Evolutionary conservation across 2,888 invertebrate species (phyloP).

Genomic region (Calameuta pallipes): DNA sequence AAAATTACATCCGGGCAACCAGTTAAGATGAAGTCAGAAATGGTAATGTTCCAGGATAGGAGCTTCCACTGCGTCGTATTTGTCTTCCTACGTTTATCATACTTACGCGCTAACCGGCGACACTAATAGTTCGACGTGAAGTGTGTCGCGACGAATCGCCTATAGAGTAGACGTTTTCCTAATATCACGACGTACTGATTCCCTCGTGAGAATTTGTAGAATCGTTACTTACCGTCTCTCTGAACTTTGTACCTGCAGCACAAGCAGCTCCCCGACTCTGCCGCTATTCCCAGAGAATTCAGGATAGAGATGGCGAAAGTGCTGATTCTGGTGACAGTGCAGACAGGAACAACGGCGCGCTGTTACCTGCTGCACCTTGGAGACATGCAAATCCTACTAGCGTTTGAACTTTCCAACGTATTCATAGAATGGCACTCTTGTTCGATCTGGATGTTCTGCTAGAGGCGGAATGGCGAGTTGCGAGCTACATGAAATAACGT

Average conservation of each 20-base stretch:
- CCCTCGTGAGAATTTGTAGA: not conserved
- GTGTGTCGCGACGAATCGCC: constrained; percentile 50
- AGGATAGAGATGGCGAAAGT: not conserved
- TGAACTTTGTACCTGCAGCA: not conserved
- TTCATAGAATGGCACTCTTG: constrained; percentile 43
- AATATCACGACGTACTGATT: not conserved
- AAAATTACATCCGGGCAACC: not conserved
- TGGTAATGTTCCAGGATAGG: not conserved
- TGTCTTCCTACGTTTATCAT: constrained; percentile 25
- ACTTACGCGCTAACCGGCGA: constrained; percentile 42
- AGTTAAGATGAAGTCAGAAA: not conserved
- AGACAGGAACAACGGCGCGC: not conserved
- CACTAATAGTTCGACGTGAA: constrained; percentile 54
- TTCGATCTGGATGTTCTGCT: constrained; percentile 8
- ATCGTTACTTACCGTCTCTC: not conserved
- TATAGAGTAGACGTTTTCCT: constrained; percentile 9
- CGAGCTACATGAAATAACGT: constrained; percentile 48
- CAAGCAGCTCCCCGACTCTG: not conserved
- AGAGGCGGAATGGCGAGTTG: constrained; percentile 28
- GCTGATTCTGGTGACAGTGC: not conserved
- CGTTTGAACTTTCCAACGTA: constrained; percentile 53
- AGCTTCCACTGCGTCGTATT: not conserved
- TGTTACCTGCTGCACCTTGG: constrained; percentile 6
- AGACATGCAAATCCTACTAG: constrained; percentile 47
- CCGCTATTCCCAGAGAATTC: not conserved